Base-by-base conservation (phyloP, 1,140 invertebrate genomes). In the Heliconius hewitsoni region DNA sequence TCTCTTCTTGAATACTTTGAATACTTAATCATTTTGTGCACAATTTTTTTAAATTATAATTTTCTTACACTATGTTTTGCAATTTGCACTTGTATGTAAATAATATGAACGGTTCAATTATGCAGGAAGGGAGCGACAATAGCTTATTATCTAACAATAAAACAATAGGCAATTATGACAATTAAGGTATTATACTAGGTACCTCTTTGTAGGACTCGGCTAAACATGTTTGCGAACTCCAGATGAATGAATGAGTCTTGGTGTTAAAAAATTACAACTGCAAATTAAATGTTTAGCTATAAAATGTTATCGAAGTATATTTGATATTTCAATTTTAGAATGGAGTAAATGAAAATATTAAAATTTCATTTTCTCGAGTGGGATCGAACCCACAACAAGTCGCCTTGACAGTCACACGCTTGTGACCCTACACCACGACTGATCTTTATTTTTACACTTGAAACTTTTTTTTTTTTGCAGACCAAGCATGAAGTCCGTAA, bases 401-500 rank as follows among this genome's bases (percentile, higher is more conserved):
- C 42, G 13, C 42, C 13, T 46, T 46, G 2, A 46, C 13, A 46
- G 3, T 11, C 39, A 42, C 39, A 42, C 39, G 9, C 39, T 42
- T 42, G 39, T 37, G 34, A 37, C 34, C 34, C 34, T 37, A 37
- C 6, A 37, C 34, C 34, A 37, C 34, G 34, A 37, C 42, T 46
- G 42, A 11, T 46, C 42, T 46, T 11, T 46, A 46, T 46, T 55
- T 55, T 55, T n/a, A n/a, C 57, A 37, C 34, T 37, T 60, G 27
- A 46, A 46, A 46, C 42, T 46, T 4, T 11, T 46, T 46, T 46
- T 3, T 13, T 66, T 66, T 66, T 66, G 11, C 27, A 66, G 60
- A 84, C 74, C 70, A 27, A 94, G 81, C 34, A 95, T 95, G 94
- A 95, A 93, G 79, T 74, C 89, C 18, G 60, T 90, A 27, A 57